Evolutionary conservation across 2,888 invertebrate genomes (phyloP), one percentile per base, ranked within the genome.

Genomic region (Sesamia inferens): DNA sequence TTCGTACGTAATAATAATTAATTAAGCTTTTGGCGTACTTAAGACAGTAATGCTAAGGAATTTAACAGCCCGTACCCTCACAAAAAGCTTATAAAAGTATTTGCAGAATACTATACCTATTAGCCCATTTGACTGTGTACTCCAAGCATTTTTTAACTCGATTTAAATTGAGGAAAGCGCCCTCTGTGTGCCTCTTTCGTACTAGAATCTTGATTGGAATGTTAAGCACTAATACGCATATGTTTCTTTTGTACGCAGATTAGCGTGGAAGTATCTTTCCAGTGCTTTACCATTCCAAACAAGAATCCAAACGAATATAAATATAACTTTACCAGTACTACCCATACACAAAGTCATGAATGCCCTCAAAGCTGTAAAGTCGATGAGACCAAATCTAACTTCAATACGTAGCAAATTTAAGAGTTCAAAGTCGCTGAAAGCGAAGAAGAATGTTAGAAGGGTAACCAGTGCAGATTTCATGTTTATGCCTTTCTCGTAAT

Each of bases 401-500:
- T 47, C 58, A 39, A 22, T 63, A 24, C 62, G 47, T 63, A 66
- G 48, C 39, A 78, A 73, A 67, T 0, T 75, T 47, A 71, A 44
- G 14, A 65, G 48, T 68, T 24, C 82, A n/a, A 79, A 72, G 24
- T 44, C 71, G 5, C 11, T 58, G 16, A 51, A 78, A 13, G 31
- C 44, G 54, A 80, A 78, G 80, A 87, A 69, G 78, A 87, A 78
- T 22, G 63, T 78, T 8, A 69, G 31, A 63, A 76, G 63, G 44
- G 75, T 79, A 13, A 64, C 81, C 16, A 90, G 88, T 77, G 77
- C 78, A 22, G 88, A 90, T 24, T 90, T 88, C 59, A 88, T 90
- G 88, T 91, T 90, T 57, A 84, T 89, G 85, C 90, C 90, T 61
- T 90, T 89, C 81, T 85, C 61, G 85, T 85, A 42, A 51, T 71